Evolutionary conservation across 2,797 vertebrate species (phyloP).

Genomic region (Aplochiton taeniatus): DNA sequence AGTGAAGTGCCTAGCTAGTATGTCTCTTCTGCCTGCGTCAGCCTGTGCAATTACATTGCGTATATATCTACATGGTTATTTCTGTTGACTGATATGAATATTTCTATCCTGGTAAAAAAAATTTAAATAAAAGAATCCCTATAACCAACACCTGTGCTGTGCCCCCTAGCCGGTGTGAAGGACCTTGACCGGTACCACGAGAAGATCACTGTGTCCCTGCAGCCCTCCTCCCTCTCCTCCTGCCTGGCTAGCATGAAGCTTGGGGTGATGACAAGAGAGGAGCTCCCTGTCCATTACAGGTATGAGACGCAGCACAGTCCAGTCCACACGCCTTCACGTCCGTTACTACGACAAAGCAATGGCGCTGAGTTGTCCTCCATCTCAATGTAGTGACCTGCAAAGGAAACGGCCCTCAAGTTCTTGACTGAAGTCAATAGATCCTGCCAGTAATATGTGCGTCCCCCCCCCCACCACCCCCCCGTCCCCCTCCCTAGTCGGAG

Average conservation of each 20-base stretch:
- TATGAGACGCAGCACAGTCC: conserved; percentile 50
- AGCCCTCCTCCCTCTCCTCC: conserved; percentile 80
- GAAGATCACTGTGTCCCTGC: conserved; percentile 90
- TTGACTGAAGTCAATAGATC: no score
- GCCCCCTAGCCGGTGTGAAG: conserved; percentile 85
- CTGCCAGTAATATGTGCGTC: neutral
- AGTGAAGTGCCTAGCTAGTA: no score
- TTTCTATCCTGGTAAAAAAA: neutral
- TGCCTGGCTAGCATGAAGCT: conserved; percentile 81
- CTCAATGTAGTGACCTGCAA: no score
- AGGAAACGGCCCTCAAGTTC: no score
- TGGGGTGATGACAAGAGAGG: conserved; percentile 88
- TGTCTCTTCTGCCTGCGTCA: no score
- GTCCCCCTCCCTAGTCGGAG: conserved; percentile 78
- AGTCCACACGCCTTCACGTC: neutral
- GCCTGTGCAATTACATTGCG: no score
- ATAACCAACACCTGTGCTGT: neutral
- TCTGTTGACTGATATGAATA: neutral
- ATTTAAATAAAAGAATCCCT: neutral
- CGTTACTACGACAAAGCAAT: neutral
- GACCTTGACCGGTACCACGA: conserved; percentile 95
- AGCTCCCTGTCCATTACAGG: conserved; percentile 91
- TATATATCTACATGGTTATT: no score
- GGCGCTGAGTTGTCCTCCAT: no score
- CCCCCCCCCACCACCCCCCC: no score